Evolutionary conservation across 2,888 invertebrate genomes (phyloP), one percentile per base, ranked within the genome.

Genomic region (Stenolophus ochropezus): DNA sequence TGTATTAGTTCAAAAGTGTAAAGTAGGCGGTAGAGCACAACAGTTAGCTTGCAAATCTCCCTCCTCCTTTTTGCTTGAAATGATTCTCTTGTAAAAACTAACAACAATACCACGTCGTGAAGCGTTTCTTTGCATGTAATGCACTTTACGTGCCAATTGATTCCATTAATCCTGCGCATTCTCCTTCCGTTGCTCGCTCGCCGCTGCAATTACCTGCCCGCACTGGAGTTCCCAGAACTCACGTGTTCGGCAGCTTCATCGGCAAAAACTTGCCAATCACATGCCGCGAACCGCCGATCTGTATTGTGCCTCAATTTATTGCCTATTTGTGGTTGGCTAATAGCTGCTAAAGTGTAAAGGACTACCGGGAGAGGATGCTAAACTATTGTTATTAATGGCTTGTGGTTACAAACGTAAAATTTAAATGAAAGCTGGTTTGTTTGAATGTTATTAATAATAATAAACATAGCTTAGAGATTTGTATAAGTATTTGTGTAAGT

Each of bases 101-200:
- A 42, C 33, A 42, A 42, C 33, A 42, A 42, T 42, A 8, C 33
- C 33, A 2, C 33, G 33, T 42, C 65, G 18, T 69, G 65, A 69
- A 33, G 65, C 27, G 16, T 33, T 69, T 27, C 65, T 27, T 69
- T 33, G 33, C 65, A 69, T 69, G 65, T 69, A 69, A 69, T 69
- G 47, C 73, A 73, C 73, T 73, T 73, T 73, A 47, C 51, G 73
- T 73, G 49, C 51, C 73, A 51, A 73, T 73, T 73, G 73, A 73
- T 73, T 47, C 73, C 73, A 73, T 73, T 73, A 73, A 73, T 49
- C 21, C 51, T 49, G n/a, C n/a, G n/a, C n/a, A n/a, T n/a, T 42
- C 33, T 11, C 8, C 6, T 6, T 6, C 33, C 6, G 33, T 42
- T 33, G 47, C 47, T 23, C 47, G 18, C 16, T 21, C 21, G 27